phyloP scores from a whole-genome alignment of 2,797 vertebrate species.

The Mus spretus region DNA sequence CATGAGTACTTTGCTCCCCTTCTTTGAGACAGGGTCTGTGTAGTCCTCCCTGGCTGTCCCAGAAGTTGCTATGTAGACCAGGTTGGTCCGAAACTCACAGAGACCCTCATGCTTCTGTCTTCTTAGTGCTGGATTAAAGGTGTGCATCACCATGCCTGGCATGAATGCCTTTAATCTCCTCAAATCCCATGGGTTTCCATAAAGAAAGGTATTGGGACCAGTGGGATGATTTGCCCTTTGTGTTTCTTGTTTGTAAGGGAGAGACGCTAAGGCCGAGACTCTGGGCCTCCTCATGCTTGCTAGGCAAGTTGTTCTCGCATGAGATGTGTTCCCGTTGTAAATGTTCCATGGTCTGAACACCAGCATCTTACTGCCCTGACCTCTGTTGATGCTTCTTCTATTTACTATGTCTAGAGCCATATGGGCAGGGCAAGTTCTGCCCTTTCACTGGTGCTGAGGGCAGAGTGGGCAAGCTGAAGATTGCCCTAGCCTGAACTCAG shows the following conservation, averaged over 20 bases:
- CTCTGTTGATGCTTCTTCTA: neutral
- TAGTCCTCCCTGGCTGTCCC: neutral
- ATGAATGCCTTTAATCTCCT: neutral
- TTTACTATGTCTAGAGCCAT: neutral
- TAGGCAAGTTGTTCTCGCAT: neutral
- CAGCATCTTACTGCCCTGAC: neutral
- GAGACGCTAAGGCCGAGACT: neutral
- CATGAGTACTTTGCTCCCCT: neutral
- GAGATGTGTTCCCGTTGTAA: neutral
- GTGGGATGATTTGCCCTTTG: neutral
- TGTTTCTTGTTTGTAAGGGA: neutral
- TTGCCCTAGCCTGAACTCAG: neutral
- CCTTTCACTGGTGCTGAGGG: neutral
- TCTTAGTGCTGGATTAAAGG: neutral
- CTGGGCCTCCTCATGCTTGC: neutral
- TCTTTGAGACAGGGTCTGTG: neutral
- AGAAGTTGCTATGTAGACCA: neutral
- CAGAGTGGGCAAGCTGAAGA: neutral
- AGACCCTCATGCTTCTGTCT: neutral
- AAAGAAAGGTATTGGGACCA: neutral
- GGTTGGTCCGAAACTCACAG: neutral
- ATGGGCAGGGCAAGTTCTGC: fast-evolving
- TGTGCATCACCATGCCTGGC: neutral
- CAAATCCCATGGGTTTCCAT: neutral
- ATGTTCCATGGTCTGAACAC: neutral